Evolutionary conservation across 2,797 vertebrate genomes (phyloP).

Genomic region (Sparus aurata): DNA sequence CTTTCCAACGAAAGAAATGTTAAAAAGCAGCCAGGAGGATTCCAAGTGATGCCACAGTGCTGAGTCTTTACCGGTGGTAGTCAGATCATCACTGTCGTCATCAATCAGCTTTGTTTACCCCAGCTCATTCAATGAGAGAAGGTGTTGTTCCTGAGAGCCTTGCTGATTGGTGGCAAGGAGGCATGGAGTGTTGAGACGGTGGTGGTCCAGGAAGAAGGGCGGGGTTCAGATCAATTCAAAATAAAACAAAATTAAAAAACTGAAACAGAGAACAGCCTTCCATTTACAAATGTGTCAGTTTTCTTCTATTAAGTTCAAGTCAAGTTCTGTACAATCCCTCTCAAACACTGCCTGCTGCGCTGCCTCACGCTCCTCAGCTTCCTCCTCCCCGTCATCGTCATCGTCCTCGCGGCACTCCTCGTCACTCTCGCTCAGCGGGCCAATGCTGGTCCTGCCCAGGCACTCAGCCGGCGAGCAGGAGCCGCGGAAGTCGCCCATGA

Average conservation of each 20-base stretch:
- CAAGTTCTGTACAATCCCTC: conserved; percentile 94
- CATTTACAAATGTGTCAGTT: conserved; percentile 87
- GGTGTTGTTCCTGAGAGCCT: conserved; percentile 87
- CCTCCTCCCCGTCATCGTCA: conserved; percentile 79
- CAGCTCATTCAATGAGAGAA: conserved; percentile 79
- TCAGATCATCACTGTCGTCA: conserved; percentile 81
- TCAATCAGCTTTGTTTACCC: conserved; percentile 63
- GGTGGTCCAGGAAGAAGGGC: conserved; percentile 59
- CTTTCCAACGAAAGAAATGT: not conserved
- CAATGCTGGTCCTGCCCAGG: conserved; percentile 86
- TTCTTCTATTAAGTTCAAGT: conserved; percentile 95
- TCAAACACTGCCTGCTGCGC: conserved; percentile 91
- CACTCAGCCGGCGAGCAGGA: conserved; percentile 87
- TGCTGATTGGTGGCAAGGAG: conserved; percentile 79
- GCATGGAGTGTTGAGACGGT: conserved; percentile 54
- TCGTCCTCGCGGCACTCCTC: conserved; percentile 87
- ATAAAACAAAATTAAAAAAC: conserved; percentile 52
- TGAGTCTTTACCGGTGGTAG: conserved; percentile 48
- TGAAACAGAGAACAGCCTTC: conserved; percentile 63
- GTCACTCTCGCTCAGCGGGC: conserved; percentile 92
- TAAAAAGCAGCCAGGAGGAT: conserved; percentile 20
- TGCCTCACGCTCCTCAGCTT: conserved; percentile 73
- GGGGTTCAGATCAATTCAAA: conserved; percentile 53
- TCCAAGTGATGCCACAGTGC: conserved; percentile 7
- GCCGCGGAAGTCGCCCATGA: conserved; percentile 85